Base-by-base conservation (phyloP, 2,113 vertebrate genomes). In the Osmerus mordax region DNA sequence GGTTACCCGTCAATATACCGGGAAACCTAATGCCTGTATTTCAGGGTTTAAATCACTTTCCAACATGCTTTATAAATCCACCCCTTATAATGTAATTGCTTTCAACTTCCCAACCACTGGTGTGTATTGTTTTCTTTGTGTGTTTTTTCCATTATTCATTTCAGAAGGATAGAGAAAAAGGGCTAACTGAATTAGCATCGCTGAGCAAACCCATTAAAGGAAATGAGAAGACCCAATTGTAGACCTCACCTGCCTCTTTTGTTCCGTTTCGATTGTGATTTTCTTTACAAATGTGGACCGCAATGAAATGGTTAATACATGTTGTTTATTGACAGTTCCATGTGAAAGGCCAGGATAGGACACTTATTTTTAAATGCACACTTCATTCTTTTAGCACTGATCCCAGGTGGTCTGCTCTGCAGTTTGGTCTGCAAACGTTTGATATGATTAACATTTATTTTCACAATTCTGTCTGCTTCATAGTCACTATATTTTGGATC, bases 181-280 rank as follows among this genome's bases (percentile, higher is more conserved):
- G 12, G 64, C 0, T 79, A 65, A 80, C 74, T 54, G 47, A n/a
- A 82, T 76, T 55, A 75, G 29, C 36, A 74, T 74, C 74, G 73
- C 25, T 75, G 12, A 72, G 63, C 60, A 61, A 75, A 82, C 52
- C 32, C 47, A 77, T 72, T 70, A 74, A 29, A 65, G 76, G 59
- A 81, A 74, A 69, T 67, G 80, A 86, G 70, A 60, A 55, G n/a
- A 54, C 63, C 66, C 75, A 66, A 80, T 74, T 72, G 74, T 69
- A 72, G 77, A 73, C 8, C 77, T 71, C 82, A 88, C 77, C 87
- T 87, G 84, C 68, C 65, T 19, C 29, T 47, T 32, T 53, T 65
- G 64, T 73, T 71, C 18, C 3, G 7, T 41, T 25, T 32, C 67
- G 19, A 19, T 77, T 16, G 58, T 52, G 12, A 72, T 47, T 12